These are phyloP conservation scores for Paedocypris sp. DNA, from an alignment of 2,113 vertebrate species.

Conservation along the genomic window DNA sequence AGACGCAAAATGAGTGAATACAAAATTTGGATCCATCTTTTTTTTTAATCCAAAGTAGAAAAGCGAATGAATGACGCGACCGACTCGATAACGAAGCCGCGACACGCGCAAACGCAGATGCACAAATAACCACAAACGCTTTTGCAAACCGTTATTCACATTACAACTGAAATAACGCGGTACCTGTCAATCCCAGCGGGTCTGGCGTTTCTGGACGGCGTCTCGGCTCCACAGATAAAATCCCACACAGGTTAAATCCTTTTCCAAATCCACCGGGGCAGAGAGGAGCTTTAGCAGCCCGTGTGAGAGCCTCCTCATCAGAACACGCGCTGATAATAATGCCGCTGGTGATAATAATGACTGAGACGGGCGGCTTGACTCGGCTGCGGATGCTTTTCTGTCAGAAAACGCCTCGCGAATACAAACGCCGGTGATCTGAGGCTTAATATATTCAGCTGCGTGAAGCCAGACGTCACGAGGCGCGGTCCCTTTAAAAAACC, in stretches of 20 bases:
- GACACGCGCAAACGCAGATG: neutral
- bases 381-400: neutral
- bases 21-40: too few species aligned
- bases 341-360: too few species aligned
- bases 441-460: constrained; percentile 28
- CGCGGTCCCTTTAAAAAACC: constrained; percentile 11
- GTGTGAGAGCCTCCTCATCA: constrained; percentile 6
- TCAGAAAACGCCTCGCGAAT: constrained; percentile 18
- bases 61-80: neutral
- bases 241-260: constrained; percentile 21
- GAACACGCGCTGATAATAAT: neutral
- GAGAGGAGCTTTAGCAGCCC: neutral
- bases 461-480: constrained; percentile 4
- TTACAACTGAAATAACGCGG: neutral
- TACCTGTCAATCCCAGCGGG: constrained; percentile 4
- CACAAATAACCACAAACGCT: neutral
- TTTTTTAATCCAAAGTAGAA: too few species aligned
- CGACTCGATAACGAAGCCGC: neutral
- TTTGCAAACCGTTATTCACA: neutral
- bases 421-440: constrained; percentile 17
- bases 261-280: constrained; percentile 17
- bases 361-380: too few species aligned
- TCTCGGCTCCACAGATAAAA: neutral
- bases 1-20: too few species aligned
- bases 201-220: neutral